Evolutionary conservation across 2,113 vertebrate genomes (phyloP).

Genomic region (Pseudopodoces humilis): DNA sequence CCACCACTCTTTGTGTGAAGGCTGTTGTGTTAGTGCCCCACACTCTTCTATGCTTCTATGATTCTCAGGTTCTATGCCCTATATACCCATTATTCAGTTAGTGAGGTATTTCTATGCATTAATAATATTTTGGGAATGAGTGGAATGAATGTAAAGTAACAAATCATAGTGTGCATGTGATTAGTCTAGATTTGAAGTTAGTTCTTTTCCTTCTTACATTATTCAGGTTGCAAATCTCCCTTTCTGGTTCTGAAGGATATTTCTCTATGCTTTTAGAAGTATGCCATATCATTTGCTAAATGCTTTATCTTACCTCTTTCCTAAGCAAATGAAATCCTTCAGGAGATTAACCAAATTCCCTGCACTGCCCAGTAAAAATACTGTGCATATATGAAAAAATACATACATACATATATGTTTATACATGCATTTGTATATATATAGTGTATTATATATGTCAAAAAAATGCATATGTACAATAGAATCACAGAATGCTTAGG

Average conservation of each 20-base stretch:
- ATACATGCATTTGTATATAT: not conserved
- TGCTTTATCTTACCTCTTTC: not conserved
- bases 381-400: accelerated
- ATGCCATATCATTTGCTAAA: not conserved
- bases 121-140: constrained; percentile 29
- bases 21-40: not conserved
- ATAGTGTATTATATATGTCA: not conserved
- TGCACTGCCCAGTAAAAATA: not conserved
- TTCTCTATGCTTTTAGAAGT: constrained; percentile 1
- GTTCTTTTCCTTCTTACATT: not conserved
- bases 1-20: not conserved
- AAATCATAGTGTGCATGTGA: not conserved
- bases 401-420: not conserved
- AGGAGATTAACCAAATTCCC: not conserved
- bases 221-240: not conserved
- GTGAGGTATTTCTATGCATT: constrained; percentile 53
- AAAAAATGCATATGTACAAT: not conserved
- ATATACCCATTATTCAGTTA: not conserved
- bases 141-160: not conserved
- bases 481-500: not conserved
- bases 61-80: constrained; percentile 41
- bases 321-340: not conserved
- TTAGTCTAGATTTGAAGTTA: constrained; percentile 14
- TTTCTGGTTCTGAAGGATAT: not conserved
- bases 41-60: not conserved